These are phyloP conservation scores for Neoarius graeffei DNA, from an alignment of 2,113 vertebrate genomes.

Conservation along the genomic window DNA sequence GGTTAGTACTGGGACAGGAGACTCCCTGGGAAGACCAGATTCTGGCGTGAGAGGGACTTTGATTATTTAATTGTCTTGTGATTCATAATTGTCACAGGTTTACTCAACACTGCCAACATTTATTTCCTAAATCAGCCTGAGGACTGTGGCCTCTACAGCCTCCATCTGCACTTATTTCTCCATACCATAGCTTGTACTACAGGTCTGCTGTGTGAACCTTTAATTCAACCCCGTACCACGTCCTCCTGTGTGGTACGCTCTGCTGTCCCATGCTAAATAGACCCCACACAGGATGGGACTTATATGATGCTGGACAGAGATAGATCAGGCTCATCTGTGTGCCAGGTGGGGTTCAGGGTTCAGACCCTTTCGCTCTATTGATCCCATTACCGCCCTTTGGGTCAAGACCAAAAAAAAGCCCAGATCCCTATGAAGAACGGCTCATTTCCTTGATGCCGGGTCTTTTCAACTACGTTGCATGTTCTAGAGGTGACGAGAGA, in stretches of 20 bases:
- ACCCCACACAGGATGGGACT: not conserved
- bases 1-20: too few species aligned
- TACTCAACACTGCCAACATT: not conserved
- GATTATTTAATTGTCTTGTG: not conserved
- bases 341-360: slow-evolving; percentile 34
- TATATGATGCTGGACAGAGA: slow-evolving; percentile 40
- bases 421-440: slow-evolving; percentile 56
- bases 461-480: slow-evolving; percentile 56
- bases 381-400: slow-evolving; percentile 41
- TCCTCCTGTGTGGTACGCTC: not conserved
- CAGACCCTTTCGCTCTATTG: slow-evolving; percentile 33
- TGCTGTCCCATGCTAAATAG: not conserved
- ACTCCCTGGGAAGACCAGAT: too few species aligned
- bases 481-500: slow-evolving; percentile 38
- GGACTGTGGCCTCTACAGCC: not conserved
- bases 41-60: too few species aligned
- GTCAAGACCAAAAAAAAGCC: slow-evolving; percentile 40
- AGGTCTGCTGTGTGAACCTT: not conserved
- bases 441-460: slow-evolving; percentile 57
- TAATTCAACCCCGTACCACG: not conserved
- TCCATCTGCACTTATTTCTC: not conserved
- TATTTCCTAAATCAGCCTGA: not conserved
- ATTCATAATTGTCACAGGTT: not conserved
- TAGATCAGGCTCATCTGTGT: slow-evolving; percentile 49
- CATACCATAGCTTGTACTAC: not conserved